Evolutionary conservation across 2,797 vertebrate genomes (phyloP).

Genomic region (Coracias cyanogaster): DNA sequence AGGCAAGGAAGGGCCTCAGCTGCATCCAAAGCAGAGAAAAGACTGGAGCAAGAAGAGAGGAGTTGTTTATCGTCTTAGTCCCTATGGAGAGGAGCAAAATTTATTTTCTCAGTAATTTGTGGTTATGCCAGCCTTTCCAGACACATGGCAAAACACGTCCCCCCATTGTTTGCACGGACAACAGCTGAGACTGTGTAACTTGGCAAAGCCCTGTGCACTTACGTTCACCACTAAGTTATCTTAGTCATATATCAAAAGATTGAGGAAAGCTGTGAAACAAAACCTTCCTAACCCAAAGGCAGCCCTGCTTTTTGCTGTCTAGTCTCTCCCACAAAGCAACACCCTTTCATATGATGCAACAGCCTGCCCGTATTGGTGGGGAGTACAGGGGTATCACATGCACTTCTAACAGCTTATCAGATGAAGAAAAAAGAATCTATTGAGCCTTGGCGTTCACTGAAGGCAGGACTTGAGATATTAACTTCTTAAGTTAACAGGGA

Average conservation of each 20-base stretch:
- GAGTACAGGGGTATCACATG: neutral
- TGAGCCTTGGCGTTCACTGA: neutral
- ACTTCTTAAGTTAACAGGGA: neutral
- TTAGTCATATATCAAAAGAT: neutral
- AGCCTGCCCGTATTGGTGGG: neutral
- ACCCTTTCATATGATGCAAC: neutral
- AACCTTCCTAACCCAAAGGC: neutral
- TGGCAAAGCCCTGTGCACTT: neutral
- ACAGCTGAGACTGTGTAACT: constrained; percentile 6
- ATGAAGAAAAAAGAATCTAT: neutral
- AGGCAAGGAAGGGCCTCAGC: neutral
- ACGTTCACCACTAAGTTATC: neutral
- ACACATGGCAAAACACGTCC: neutral
- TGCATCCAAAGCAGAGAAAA: neutral
- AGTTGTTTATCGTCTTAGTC: neutral
- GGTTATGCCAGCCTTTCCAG: constrained; percentile 37
- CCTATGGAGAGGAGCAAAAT: neutral
- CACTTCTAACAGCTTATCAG: neutral
- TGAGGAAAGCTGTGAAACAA: neutral
- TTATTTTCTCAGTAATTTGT: neutral
- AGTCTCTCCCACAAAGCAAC: neutral
- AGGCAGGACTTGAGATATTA: neutral
- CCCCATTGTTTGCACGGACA: neutral
- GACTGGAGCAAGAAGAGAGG: neutral
- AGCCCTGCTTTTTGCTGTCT: neutral